Evolutionary conservation across 2,888 invertebrate species (phyloP), one percentile per base, ranked within the genome.

Genomic region (Eupithecia subumbrata): DNA sequence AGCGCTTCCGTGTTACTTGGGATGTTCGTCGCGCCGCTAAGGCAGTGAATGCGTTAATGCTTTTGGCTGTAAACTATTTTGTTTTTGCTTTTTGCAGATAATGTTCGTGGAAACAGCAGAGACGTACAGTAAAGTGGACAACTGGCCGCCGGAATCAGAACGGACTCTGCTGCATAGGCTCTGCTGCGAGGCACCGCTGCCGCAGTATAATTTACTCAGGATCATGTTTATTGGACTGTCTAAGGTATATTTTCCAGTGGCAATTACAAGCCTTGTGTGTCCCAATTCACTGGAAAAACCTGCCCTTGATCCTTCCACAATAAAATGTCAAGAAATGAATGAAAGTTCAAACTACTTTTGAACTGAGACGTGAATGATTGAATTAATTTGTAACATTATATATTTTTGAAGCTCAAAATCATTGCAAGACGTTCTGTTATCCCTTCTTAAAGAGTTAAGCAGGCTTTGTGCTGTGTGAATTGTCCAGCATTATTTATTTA

Each of bases 141-240:
- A 97, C 90, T 99, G 99, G 98, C 98, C 98, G 0, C 97, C 98
- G 0, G 99, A 99, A 91, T 96, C 97, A 12, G 99, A 99, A 84
- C 95, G 99, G 81, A 96, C 96, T 43, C 91, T 97, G 68, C 96
- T 97, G 73, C 95, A 98, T 86, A 95, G 98, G 37, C 92, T 98
- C 74, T 97, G 98, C 74, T 97, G 97, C 52, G 99, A 99, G 90
- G 97, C 98, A 22, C 99, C 99, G 0, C 95, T 99, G 68, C 95
- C 97, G 56, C 98, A 99, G 92, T 97, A 97, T 83, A 98, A 98
- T 0, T 92, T 99, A 73, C 94, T 98, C 73, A 93, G 98, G 68
- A 95, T 99, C 72, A 95, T 99, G 69, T 95, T 98, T 79, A 97
- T 99, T 82, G 99, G 98, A 0, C 93, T 97, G 25, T 96, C 97